These are phyloP conservation scores for Odocoileus hemionus DNA, from an alignment of 2,113 vertebrate species.

Conservation along the genomic window DNA sequence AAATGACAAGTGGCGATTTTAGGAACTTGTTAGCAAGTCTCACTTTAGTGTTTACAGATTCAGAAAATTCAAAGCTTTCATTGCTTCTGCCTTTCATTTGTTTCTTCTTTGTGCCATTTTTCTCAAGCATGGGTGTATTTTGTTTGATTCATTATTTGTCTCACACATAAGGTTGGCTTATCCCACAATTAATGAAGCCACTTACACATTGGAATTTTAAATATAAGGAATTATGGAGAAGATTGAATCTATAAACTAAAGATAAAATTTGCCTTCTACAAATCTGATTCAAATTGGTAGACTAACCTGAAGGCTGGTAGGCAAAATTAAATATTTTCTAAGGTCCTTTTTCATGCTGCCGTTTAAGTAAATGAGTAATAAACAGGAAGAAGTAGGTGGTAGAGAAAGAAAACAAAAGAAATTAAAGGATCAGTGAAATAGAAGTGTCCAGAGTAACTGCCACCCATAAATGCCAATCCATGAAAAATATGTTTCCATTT, in stretches of 20 bases:
- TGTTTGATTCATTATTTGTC: slow-evolving; percentile 1
- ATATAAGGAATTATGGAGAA: background rate
- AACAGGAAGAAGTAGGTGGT: background rate
- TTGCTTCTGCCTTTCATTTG: background rate
- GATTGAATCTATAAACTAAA: background rate
- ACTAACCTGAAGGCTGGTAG: background rate
- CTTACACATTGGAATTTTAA: slow-evolving; percentile 8
- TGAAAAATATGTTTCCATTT: slow-evolving; percentile 1
- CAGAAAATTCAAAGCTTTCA: background rate
- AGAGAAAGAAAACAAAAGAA: background rate
- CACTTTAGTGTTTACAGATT: background rate
- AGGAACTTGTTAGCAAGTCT: background rate
- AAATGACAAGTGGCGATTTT: background rate
- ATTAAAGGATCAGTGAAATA: background rate
- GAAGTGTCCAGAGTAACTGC: background rate
- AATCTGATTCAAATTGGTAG: background rate
- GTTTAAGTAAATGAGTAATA: background rate
- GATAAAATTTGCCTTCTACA: background rate
- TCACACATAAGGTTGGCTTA: background rate
- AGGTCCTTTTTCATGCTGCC: background rate
- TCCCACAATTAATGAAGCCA: background rate
- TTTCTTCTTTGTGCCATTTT: slow-evolving; percentile 30
- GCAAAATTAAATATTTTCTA: background rate
- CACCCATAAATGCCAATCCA: background rate
- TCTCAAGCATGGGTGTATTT: background rate